Evolutionary conservation across 2,113 vertebrate genomes (phyloP).

Genomic region (Picathartes gymnocephalus): DNA sequence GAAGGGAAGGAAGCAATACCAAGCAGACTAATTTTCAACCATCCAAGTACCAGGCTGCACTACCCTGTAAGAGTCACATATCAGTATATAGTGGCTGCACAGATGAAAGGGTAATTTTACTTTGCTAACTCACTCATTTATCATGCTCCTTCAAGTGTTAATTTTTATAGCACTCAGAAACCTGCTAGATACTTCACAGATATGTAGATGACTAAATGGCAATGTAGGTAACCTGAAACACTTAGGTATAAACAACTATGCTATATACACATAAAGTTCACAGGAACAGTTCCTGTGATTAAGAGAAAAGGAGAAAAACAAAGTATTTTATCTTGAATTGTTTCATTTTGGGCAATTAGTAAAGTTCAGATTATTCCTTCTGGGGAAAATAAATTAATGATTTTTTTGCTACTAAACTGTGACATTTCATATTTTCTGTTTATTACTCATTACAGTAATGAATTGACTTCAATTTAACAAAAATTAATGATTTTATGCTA

Average conservation of each 20-base stretch:
- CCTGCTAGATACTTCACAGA: neutral
- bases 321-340: neutral
- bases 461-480: neutral
- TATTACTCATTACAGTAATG: neutral
- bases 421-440: neutral
- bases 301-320: neutral
- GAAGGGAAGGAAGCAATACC: neutral
- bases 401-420: neutral
- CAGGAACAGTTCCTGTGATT: neutral
- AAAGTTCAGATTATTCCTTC: neutral
- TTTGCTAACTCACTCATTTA: neutral
- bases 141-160: neutral
- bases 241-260: neutral
- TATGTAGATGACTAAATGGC: neutral
- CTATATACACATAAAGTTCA: neutral
- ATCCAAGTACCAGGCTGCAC: neutral
- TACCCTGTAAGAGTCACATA: neutral
- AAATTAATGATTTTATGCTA: neutral
- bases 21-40: neutral
- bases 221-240: neutral
- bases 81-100: neutral
- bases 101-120: neutral
- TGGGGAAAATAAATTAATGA: neutral
- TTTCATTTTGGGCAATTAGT: neutral
- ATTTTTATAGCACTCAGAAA: neutral